These are phyloP conservation scores for Lepeophtheirus salmonis DNA, from an alignment of 1,140 invertebrate genomes.

Conservation along the genomic window DNA sequence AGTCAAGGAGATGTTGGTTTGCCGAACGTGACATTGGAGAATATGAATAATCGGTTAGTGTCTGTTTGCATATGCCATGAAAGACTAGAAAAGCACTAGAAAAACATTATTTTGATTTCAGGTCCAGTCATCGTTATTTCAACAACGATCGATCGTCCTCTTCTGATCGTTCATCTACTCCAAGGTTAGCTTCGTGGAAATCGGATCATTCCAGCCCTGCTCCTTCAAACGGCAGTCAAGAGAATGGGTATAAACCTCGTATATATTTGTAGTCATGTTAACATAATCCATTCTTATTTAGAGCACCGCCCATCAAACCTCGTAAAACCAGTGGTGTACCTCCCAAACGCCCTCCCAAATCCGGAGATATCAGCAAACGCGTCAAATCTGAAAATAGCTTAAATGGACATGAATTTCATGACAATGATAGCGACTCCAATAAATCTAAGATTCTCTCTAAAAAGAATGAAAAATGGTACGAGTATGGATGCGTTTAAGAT, in stretches of 20 bases:
- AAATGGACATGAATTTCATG: background rate
- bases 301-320: background rate
- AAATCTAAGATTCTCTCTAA: background rate
- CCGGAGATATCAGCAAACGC: background rate
- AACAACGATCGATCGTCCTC: background rate
- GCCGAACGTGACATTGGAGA: background rate
- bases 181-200: conserved; percentile 8
- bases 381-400: background rate
- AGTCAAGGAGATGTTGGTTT: background rate
- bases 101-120: too few species aligned
- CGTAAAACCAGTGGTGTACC: background rate
- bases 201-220: conserved; percentile 1
- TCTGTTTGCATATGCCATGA: too few species aligned
- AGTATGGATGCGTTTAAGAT: background rate
- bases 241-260: background rate
- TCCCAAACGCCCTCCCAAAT: background rate
- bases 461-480: background rate
- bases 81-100: too few species aligned
- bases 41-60: background rate
- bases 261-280: background rate
- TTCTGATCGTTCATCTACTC: background rate
- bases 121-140: background rate
- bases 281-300: background rate
- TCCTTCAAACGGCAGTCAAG: conserved; percentile 1
- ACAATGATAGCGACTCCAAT: background rate